Conservation (phyloP, 2,797 vertebrate genomes). For the Falco peregrinus region DNA sequence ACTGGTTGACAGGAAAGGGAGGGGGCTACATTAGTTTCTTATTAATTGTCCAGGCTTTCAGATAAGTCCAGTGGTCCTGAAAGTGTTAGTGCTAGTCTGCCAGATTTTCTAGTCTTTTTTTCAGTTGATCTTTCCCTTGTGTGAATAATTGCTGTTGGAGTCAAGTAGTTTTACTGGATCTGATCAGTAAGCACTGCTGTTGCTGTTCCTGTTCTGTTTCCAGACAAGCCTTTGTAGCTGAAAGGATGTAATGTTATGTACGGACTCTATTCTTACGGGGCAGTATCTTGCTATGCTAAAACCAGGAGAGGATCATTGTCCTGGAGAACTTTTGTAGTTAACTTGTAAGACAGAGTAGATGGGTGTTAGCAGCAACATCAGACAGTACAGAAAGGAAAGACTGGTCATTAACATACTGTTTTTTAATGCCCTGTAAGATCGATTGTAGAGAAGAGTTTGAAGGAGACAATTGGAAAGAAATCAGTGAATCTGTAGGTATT, state of each 20-base stretch:
- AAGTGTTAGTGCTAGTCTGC: neutral
- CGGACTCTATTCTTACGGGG: neutral
- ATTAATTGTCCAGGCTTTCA: neutral
- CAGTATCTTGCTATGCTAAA: neutral
- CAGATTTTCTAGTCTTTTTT: neutral
- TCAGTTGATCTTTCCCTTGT: neutral
- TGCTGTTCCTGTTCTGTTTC: neutral
- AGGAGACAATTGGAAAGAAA: neutral
- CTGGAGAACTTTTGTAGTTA: neutral
- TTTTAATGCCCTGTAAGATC: neutral
- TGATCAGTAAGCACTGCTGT: neutral
- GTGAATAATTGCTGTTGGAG: neutral
- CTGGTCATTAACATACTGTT: neutral
- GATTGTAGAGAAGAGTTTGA: neutral
- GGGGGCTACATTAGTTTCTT: neutral
- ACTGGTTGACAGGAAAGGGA: neutral
- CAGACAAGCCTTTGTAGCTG: neutral
- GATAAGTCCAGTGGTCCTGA: neutral
- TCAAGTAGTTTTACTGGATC: neutral
- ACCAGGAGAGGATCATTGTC: neutral
- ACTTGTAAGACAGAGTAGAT: neutral
- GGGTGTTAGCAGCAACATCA: neutral
- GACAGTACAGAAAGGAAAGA: neutral
- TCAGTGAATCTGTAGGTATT: accelerated
- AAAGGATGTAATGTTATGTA: neutral